Evolutionary conservation across 2,888 invertebrate species (phyloP), one percentile per base, ranked within the genome.

Genomic region (Pomacea canaliculata): DNA sequence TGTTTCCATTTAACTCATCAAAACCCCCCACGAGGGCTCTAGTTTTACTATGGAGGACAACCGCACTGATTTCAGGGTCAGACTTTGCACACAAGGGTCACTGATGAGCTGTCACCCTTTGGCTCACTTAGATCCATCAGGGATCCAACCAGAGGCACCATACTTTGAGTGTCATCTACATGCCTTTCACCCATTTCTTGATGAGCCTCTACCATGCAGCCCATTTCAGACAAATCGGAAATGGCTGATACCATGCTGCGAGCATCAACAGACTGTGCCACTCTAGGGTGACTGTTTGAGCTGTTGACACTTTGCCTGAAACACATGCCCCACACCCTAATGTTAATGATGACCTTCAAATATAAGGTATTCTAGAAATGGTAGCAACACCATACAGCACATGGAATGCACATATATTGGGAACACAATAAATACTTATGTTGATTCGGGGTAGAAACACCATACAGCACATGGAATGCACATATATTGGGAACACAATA

Each of bases 91-190:
- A 0, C 23, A 48, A 48, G n/a, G n/a, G 67, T 7, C 67, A 67
- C 60, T 10, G 12, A 56, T 9, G 63, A 27, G 27, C 4, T 66
- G 51, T 48, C 27, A 23, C 18, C 37, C 37, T 56, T 70, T 7
- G 59, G 56, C 60, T 76, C 71, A 48, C 67, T 56, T 56, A 78
- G 71, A 70, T 80, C 80, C 3, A 71, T 74, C 7, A 81, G 69
- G 48, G 81, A 81, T 16, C 81, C 81, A 27, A 79, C 76, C 70
- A 81, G 71, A 7, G 80, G 80, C 23, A 81, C 73, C 79, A 81
- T 71, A 62, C 81, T 81, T 60, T 81, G 81, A 19, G 78, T 73
- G 73, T 81, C 81, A 48, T 81, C 80, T 1, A 18, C 37, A 13
- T 10, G 65, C 18, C 69, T 68, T 9, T 23, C 23, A 9, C 37